Evolutionary conservation across 2,797 vertebrate species (phyloP), one percentile per base, ranked within the genome.

Genomic region (Graptemys geographica): DNA sequence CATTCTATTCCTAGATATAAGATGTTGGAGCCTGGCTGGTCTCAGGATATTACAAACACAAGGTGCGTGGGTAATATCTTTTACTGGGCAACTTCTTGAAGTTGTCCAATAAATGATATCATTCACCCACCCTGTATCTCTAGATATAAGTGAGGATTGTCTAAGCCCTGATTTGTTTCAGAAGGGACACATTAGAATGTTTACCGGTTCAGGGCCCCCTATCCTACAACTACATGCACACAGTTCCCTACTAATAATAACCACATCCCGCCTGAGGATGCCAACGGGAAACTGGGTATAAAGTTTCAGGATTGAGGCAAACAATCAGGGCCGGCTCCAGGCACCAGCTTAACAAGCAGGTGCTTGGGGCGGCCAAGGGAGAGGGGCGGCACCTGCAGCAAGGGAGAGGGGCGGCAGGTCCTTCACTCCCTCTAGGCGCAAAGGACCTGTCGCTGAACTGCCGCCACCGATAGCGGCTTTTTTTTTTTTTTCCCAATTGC

Each of bases 221-320:
- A 33, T 65, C 62, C 62, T 65, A 18, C 33, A n/a, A 65, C 16
- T n/a, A 57, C 25, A 28, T 28, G 56, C 25, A 28, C 25, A 12
- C 56, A 12, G 23, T 28, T 57, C 8, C 23, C 55, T 56, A 5
- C 57, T 12, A 53, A 15, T 51, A 33, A 15, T 18, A 65, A 6
- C 59, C 59, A 18, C 62, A 33, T 37, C 8, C 33, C 5, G 8
- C 62, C 33, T 69, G 7, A 69, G 4, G 33, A 69, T 19, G 15
- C 33, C 62, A 69, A 19, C 1, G 65, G 18, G 2, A 37, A 37
- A 1, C n/a, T 19, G 19, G n/a, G 9, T 5, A 19, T 21, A 2
- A 4, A 10, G 33, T 69, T 37, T 37, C 18, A 37, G 65, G 65
- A 37, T 1, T 11, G n/a, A 18, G n/a, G 65, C n/a, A n/a, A 8